A percentile compares a stretch with the other conserved stretches of the same genome.
Conservation (phyloP, 2,113 vertebrate genomes). For the Psophia crepitans region DNA sequence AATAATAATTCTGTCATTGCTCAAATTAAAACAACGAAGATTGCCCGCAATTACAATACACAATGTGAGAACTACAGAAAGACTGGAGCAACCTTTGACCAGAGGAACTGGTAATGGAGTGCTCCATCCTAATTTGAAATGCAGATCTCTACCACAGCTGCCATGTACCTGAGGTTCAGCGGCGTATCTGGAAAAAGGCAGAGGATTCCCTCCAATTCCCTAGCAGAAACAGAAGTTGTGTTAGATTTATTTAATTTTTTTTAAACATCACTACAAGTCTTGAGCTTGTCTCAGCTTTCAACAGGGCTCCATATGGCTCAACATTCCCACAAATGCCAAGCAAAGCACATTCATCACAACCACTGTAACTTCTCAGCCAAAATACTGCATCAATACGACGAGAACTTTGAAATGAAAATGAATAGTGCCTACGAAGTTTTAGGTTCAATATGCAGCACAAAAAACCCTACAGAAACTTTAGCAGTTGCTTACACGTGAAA, state of each 20-base stretch:
- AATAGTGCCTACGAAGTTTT: neutral
- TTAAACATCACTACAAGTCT: neutral
- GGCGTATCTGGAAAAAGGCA: neutral
- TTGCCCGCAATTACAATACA: neutral
- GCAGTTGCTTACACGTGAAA: neutral
- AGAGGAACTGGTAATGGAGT: neutral
- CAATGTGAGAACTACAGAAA: neutral
- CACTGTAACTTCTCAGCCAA: neutral
- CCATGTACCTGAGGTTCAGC: neutral
- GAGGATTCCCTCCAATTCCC: neutral
- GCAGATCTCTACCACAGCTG: neutral
- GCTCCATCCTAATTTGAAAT: neutral
- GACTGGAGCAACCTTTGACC: neutral
- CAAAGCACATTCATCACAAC: neutral
- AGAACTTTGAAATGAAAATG: neutral
- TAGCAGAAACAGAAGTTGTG: neutral
- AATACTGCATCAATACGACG: neutral
- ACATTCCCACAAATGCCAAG: neutral
- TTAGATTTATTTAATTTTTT: neutral
- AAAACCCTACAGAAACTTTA: neutral
- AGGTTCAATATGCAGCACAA: neutral
- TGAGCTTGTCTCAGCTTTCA: constrained; percentile 24
- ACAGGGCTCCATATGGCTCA: neutral
- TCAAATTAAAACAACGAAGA: neutral
- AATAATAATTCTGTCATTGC: neutral